A percentile compares a stretch with the other conserved stretches of the same genome.
These are phyloP conservation scores for Trachythela sp. DNA, from an alignment of 64 coral and sea anemone genomes.

Conservation along the genomic window DNA sequence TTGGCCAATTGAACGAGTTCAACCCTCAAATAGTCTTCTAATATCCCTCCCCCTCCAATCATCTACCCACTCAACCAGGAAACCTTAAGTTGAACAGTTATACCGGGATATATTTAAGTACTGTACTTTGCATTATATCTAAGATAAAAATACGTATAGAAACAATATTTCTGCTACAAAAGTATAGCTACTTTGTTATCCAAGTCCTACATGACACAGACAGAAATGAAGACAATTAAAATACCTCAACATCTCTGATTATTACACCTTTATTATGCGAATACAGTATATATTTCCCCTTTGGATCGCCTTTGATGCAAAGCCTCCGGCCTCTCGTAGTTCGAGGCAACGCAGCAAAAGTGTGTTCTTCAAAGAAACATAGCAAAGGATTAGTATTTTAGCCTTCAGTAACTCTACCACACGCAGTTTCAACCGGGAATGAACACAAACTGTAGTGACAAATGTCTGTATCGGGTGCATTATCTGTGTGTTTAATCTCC, in stretches of 20 bases:
- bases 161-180: neutral
- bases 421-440: neutral
- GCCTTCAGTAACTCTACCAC: neutral
- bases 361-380: constrained; percentile 48
- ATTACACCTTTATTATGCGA: constrained; percentile 69
- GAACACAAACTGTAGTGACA: neutral
- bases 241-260: constrained; percentile 86
- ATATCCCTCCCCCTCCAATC: neutral
- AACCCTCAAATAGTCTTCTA: neutral
- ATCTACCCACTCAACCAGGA: neutral
- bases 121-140: neutral
- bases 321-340: constrained; percentile 59
- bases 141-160: neutral
- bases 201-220: neutral
- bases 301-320: constrained; percentile 78
- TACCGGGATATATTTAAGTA: neutral
- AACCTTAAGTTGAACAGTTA: neutral
- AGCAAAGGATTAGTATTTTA: neutral
- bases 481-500: neutral
- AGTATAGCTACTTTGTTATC: neutral
- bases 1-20: neutral
- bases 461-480: neutral
- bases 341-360: constrained; percentile 70
- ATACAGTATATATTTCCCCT: constrained; percentile 87
- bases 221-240: neutral